These are phyloP conservation scores for Podabrus alpinus DNA, from an alignment of 2,888 invertebrate genomes.

Conservation along the genomic window DNA sequence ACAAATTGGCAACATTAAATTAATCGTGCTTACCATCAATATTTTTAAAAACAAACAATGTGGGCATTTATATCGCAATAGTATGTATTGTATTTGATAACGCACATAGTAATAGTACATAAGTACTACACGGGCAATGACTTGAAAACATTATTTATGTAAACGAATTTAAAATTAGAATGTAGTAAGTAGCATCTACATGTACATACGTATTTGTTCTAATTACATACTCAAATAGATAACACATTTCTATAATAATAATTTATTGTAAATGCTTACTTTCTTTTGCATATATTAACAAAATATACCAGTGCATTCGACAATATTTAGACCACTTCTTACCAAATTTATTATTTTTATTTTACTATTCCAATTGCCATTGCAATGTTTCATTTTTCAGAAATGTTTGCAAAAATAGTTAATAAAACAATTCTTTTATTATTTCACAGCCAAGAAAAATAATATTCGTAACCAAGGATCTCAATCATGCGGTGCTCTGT, in stretches of 20 bases:
- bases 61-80: background rate
- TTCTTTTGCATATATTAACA: background rate
- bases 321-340: too few species aligned
- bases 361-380: background rate
- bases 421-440: background rate
- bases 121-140: conserved; percentile 15
- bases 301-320: too few species aligned
- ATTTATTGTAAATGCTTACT: background rate
- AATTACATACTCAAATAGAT: background rate
- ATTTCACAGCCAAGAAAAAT: conserved; percentile 9
- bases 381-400: background rate
- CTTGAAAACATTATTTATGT: conserved; percentile 8
- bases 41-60: background rate
- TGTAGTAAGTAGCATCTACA: background rate
- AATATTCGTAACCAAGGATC: background rate
- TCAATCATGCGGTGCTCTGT: conserved; percentile 12
- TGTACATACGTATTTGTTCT: background rate
- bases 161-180: conserved; percentile 14
- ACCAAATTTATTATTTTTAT: background rate
- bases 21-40: background rate
- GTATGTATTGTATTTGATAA: background rate
- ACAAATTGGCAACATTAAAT: background rate
- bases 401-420: background rate
- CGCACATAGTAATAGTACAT: too few species aligned
- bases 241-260: background rate